phyloP scores from a whole-genome alignment of 2,797 vertebrate species.

The Chrosomus eos region DNA sequence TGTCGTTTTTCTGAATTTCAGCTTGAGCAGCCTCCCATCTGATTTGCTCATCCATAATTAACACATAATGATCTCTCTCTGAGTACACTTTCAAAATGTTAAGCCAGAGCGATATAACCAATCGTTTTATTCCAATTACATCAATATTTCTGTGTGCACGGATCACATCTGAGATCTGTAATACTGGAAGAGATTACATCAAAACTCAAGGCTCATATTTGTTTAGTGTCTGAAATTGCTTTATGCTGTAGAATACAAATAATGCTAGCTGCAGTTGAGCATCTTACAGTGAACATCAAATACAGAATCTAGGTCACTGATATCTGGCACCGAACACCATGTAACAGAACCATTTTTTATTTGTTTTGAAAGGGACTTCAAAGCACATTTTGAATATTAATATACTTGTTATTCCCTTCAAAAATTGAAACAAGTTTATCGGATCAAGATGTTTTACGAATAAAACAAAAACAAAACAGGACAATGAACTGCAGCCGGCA shows the following conservation, averaged over 20 bases:
- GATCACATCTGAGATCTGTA: conserved; percentile 13
- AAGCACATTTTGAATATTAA: conserved; percentile 60
- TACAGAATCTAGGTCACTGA: conserved; percentile 63
- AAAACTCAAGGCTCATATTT: conserved; percentile 51
- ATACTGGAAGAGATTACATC: conserved; percentile 55
- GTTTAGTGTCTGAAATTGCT: conserved; percentile 53
- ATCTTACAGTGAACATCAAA: conserved; percentile 58
- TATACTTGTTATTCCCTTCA: conserved; percentile 27
- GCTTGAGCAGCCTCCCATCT: conserved; percentile 45
- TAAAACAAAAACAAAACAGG: conserved; percentile 51
- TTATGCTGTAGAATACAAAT: conserved; percentile 55
- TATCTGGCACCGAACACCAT: conserved; percentile 60
- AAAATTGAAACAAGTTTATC: conserved; percentile 54
- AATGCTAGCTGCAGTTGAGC: conserved; percentile 58
- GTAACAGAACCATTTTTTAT: conserved; percentile 58
- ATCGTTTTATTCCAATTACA: conserved; percentile 47
- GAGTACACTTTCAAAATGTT: conserved; percentile 51
- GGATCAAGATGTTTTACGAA: conserved; percentile 57
- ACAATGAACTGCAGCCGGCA: conserved; percentile 22
- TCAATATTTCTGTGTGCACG: conserved; percentile 36
- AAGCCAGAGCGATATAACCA: conserved; percentile 44
- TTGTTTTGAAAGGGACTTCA: conserved; percentile 62
- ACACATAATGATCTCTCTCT: conserved; percentile 47
- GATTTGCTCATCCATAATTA: conserved; percentile 59
- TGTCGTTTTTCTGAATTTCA: conserved; percentile 41